Conservation (phyloP, 2,113 vertebrate species). For the Lota lota region DNA sequence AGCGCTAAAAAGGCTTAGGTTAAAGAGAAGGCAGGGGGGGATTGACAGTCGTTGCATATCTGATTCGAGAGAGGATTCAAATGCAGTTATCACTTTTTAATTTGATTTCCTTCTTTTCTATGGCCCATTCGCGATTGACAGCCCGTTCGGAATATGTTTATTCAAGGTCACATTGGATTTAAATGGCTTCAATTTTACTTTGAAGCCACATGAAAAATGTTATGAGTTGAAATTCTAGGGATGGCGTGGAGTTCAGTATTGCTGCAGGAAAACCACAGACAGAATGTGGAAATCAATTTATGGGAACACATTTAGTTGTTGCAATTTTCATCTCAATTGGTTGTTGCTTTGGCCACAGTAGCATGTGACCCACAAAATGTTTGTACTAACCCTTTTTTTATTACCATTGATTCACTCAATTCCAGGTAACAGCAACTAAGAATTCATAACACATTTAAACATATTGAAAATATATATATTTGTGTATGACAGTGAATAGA, state of each 20-base stretch:
- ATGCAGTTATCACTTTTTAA: not conserved
- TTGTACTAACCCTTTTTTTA: no score
- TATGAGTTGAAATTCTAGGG: no score
- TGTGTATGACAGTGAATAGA: not conserved
- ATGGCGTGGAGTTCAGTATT: not conserved
- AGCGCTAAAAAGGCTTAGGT: not conserved
- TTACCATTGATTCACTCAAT: not conserved
- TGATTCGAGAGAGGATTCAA: not conserved
- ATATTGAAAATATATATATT: not conserved
- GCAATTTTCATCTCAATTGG: not conserved
- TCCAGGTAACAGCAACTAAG: conserved; percentile 14
- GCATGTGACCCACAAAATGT: not conserved
- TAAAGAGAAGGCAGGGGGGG: no score
- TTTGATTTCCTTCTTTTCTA: not conserved
- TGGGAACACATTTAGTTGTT: not conserved
- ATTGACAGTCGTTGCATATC: not conserved
- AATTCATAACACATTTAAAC: conserved; percentile 16
- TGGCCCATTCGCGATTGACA: not conserved
- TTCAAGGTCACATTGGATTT: not conserved
- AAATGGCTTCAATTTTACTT: not conserved
- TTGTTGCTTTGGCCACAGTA: not conserved
- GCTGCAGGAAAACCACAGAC: no score
- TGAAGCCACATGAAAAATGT: not conserved
- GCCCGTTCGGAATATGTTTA: not conserved
- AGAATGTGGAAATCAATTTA: not conserved